Percentiles rank a stretch among this genome's conserved stretches.
These are phyloP conservation scores for Grammomys surdaster DNA, from an alignment of 2,113 vertebrate genomes.

Conservation along the genomic window DNA sequence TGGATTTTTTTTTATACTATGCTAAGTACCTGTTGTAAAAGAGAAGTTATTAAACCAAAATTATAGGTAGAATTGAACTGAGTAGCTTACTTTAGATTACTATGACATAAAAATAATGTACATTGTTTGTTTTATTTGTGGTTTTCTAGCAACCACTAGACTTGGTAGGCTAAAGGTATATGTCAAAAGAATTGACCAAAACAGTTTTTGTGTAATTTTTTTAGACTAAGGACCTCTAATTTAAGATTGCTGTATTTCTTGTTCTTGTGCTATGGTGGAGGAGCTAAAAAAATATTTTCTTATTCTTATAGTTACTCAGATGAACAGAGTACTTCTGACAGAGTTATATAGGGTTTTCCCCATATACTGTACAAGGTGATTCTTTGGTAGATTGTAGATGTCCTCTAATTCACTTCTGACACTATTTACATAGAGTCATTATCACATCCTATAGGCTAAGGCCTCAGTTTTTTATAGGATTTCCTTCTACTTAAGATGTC, in stretches of 20 bases:
- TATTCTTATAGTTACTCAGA: neutral
- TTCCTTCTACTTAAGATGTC: neutral
- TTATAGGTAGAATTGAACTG: conserved; percentile 36
- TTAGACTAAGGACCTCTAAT: neutral
- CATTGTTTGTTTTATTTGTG: conserved; percentile 24
- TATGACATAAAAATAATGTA: conserved; percentile 28
- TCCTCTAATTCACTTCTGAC: neutral
- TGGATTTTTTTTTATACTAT: neutral
- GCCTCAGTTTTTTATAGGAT: neutral
- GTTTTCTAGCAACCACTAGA: neutral
- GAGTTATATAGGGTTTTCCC: neutral
- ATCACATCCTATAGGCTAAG: neutral
- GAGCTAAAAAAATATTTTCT: neutral
- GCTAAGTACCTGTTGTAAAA: conserved; percentile 3
- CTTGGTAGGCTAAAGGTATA: neutral
- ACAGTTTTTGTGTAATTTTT: conserved; percentile 14
- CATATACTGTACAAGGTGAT: neutral
- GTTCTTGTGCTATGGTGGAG: neutral
- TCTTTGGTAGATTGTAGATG: neutral
- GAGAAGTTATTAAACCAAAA: conserved; percentile 55
- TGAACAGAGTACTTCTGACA: neutral
- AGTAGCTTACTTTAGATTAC: conserved; percentile 15
- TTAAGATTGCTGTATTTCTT: conserved; percentile 39
- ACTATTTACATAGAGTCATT: neutral
- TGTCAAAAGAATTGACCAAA: conserved; percentile 12